These are phyloP conservation scores for Yasuhikotakia modesta DNA, from an alignment of 2,797 vertebrate genomes.

Conservation along the genomic window DNA sequence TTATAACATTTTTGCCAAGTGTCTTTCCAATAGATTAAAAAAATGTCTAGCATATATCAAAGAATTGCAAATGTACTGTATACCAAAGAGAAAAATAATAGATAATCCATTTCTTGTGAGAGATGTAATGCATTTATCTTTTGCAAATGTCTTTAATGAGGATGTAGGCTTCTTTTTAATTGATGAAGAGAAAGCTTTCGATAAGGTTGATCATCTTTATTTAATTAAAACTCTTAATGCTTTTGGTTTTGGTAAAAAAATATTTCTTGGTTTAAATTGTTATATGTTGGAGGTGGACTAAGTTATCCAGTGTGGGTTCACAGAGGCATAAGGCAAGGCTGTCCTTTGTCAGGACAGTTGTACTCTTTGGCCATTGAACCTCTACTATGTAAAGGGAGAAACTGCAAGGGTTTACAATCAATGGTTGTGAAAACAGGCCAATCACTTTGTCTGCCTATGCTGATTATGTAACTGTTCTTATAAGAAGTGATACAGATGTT, in stretches of 20 bases:
- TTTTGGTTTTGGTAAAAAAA: too few relatives aligned
- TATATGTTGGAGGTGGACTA: background rate
- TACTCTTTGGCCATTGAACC: too few relatives aligned
- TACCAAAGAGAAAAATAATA: background rate
- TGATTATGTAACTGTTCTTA: background rate
- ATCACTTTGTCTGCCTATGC: background rate
- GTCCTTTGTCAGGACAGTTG: background rate
- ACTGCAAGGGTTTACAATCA: too few relatives aligned
- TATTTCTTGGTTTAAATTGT: background rate
- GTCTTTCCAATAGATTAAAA: background rate
- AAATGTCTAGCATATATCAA: background rate
- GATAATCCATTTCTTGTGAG: background rate
- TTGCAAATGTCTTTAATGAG: background rate
- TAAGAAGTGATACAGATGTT: background rate
- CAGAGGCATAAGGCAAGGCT: conserved; percentile 2
- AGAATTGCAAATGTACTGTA: background rate
- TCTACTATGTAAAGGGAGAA: too few relatives aligned
- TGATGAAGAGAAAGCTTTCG: background rate
- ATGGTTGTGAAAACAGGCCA: too few relatives aligned
- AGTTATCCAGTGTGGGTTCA: background rate
- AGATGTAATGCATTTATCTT: background rate
- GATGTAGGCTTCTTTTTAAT: background rate
- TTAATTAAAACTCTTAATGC: background rate
- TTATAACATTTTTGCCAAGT: background rate
- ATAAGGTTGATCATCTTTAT: background rate